Evolutionary conservation across 2,888 invertebrate genomes (phyloP), one percentile per base, ranked within the genome.

Genomic region (Caenorhabditis drosophilae): DNA sequence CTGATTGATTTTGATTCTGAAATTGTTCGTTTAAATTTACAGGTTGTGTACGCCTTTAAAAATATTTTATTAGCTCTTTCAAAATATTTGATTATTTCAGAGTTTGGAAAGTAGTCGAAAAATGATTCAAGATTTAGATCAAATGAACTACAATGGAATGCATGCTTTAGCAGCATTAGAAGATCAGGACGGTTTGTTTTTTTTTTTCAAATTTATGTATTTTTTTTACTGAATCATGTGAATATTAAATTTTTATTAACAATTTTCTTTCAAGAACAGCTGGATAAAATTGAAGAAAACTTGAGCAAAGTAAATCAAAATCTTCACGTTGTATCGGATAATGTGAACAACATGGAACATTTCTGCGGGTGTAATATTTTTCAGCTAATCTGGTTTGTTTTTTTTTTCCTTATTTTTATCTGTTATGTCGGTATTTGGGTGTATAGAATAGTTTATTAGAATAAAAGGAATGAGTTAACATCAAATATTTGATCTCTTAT

Each of bases 171-270:
- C 73, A 11, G 66, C 66, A 2, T 53, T 73, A 7, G 73, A 73
- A 67, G 73, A 73, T 36, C 73, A 73, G 54, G 73, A 73, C 35
- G 73, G 73, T 73, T 27, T 40, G 27, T 41, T 54, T 25, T 54
- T 42, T 22, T 16, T 55, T 22, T 52, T 25, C 15, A 15, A 20
- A 34, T 9, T 47, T 20, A n/a, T n/a, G n/a, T n/a, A n/a, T n/a
- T n/a, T n/a, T n/a, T n/a, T n/a, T n/a, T n/a, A n/a, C n/a, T n/a
- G n/a, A n/a, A n/a, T n/a, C n/a, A n/a, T n/a, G n/a, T n/a, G n/a
- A n/a, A n/a, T n/a, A n/a, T n/a, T n/a, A n/a, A 4, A 34, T 20
- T 34, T 35, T 31, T 15, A 47, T 40, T 27, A 53, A 59, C 23
- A 41, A 18, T 35, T 12, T 40, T 46, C 38, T 22, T 26, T 64